Percentiles rank a stretch among this genome's conserved stretches.
Conservation (phyloP, 2,888 invertebrate genomes). For the Blastobasis lacticolella region DNA sequence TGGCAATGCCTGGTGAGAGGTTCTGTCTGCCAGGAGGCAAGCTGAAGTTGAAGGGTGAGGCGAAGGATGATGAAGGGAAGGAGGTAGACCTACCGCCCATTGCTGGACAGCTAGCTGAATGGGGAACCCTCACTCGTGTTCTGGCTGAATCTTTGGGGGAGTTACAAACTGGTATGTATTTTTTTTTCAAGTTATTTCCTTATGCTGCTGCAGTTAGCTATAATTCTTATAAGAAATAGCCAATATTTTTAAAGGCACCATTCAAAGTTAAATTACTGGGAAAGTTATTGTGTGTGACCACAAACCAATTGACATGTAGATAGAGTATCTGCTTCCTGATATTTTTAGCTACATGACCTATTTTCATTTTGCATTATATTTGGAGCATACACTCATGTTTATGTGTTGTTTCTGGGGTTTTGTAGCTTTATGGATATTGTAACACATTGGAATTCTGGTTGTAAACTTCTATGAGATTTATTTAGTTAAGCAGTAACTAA, state of each 20-base stretch:
- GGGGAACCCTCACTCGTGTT: conserved; percentile 79
- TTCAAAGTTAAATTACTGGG: too few relatives aligned
- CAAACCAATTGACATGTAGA: too few relatives aligned
- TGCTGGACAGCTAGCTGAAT: conserved; percentile 78
- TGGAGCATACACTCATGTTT: too few relatives aligned
- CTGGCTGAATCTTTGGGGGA: conserved; percentile 81
- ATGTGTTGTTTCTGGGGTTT: too few relatives aligned
- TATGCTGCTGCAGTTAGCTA: too few relatives aligned
- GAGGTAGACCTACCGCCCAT: conserved; percentile 77
- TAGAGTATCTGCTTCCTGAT: neutral
- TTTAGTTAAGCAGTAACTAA: too few relatives aligned
- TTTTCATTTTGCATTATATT: conserved; percentile 4
- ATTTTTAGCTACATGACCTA: conserved; percentile 11
- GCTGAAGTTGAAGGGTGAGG: conserved; percentile 61
- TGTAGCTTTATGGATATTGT: too few relatives aligned
- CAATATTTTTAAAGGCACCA: too few relatives aligned
- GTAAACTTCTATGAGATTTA: too few relatives aligned
- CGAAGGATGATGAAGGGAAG: conserved; percentile 41
- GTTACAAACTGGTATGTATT: conserved; percentile 71
- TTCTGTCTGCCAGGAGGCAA: conserved; percentile 84
- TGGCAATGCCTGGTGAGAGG: conserved; percentile 78
- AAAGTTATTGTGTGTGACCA: too few relatives aligned
- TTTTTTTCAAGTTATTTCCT: neutral
- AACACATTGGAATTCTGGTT: too few relatives aligned
- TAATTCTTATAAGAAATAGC: too few relatives aligned